Evolutionary conservation across 2,888 invertebrate species (phyloP), one percentile per base, ranked within the genome.

Genomic region (Philereme vetulata): DNA sequence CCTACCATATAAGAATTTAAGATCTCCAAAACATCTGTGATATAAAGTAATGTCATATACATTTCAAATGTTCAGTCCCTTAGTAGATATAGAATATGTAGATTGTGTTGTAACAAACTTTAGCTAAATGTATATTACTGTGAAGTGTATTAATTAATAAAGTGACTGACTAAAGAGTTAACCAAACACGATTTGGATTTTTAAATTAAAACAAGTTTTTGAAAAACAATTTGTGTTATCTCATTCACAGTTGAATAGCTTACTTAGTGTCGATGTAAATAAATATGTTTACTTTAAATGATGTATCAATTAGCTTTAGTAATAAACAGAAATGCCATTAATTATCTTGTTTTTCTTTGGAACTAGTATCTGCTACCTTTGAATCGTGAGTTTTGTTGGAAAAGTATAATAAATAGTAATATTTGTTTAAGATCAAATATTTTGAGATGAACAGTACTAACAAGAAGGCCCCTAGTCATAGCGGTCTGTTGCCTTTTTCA

Each of bases 21-120:
- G 91, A 92, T 92, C 92, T 91, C 92, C 87, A 82, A 88, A 86
- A 87, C 82, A 89, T 89, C 91, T 92, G 91, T 92, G 92, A 92
- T 92, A 89, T 90, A 80, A 82, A 84, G 81, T 85, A 78, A 76
- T 82, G 76, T 80, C 81, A 55, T 47, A 43, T 58, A 46, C 46
- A 42, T 48, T 60, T 51, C 43, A 59, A 54, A 64, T 68, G 61
- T 65, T 64, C 67, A 59, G 60, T 60, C 43, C 43, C 56, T 54
- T 60, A 50, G 49, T 56, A 64, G 62, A 52, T 63, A 62, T 59
- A 65, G 57, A 44, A 33, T 21, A 60, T 67, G 52, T 68, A 67
- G 62, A 53, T 57, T 56, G 62, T 61, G 55, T 69, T 71, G 57
- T 68, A 68, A 66, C 68, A 65, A 64, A 56, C 59, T 72, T 46